phyloP scores from a whole-genome alignment of 2,888 invertebrate genomes.

The Euzophera pinguis region DNA sequence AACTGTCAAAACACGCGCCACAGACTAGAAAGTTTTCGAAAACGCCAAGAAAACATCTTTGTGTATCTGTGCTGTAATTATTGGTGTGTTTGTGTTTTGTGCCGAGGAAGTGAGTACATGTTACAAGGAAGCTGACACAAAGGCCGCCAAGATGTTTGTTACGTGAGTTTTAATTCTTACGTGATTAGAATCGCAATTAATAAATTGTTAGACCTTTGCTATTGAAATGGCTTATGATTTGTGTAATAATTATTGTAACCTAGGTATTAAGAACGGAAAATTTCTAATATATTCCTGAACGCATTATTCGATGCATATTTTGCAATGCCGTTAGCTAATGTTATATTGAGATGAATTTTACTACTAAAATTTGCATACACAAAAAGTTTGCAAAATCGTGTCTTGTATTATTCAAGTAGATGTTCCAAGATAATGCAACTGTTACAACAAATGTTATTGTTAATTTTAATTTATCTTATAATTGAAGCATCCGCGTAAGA shows the following conservation, averaged over 20 bases:
- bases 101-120: slow-evolving; percentile 58
- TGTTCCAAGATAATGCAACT: background rate
- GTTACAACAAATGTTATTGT: too few relatives aligned
- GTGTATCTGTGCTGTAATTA: slow-evolving; percentile 30
- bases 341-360: background rate
- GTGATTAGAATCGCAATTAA: slow-evolving; percentile 43
- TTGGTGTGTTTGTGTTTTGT: slow-evolving; percentile 56
- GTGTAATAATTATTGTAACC: slow-evolving; percentile 14
- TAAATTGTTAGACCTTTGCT: slow-evolving; percentile 24
- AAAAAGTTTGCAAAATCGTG: background rate
- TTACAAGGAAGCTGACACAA: slow-evolving; percentile 54
- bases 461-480: too few relatives aligned
- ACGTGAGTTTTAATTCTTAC: slow-evolving; percentile 57
- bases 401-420: background rate
- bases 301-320: slow-evolving; percentile 1
- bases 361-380: background rate
- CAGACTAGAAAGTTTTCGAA: slow-evolving; percentile 57
- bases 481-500: too few relatives aligned
- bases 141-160: slow-evolving; percentile 65
- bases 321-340: slow-evolving; percentile 4
- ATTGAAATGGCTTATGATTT: slow-evolving; percentile 3
- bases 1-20: slow-evolving; percentile 42
- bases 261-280: slow-evolving; percentile 2
- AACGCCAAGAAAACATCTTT: slow-evolving; percentile 32
- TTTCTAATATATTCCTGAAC: background rate